A percentile compares a stretch with the other conserved stretches of the same genome.
phyloP scores from a whole-genome alignment of 1,140 invertebrate species.

The Drosophila mojavensis region DNA sequence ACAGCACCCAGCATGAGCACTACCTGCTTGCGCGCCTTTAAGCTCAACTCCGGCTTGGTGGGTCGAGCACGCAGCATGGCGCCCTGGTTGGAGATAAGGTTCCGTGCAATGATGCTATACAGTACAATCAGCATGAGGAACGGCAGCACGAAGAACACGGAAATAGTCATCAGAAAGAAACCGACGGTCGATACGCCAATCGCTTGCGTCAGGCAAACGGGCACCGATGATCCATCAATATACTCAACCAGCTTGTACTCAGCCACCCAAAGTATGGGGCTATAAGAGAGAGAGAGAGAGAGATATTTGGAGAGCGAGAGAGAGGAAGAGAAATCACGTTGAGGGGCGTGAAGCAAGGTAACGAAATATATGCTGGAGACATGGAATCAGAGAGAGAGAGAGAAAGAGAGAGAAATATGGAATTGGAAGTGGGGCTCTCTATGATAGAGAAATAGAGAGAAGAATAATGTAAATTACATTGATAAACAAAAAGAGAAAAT shows the following conservation, averaged over 20 bases:
- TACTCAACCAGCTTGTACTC: slow-evolving; percentile 89
- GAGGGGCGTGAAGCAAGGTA: slow-evolving; percentile 19
- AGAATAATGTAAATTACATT: background rate
- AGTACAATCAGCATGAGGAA: slow-evolving; percentile 91
- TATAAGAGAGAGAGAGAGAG: slow-evolving; percentile 74
- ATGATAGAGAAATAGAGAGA: background rate
- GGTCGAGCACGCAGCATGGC: slow-evolving; percentile 87
- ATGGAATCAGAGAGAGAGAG: slow-evolving; percentile 22
- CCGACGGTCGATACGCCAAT: slow-evolving; percentile 89
- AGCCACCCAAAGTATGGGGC: slow-evolving; percentile 91
- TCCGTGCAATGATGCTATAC: slow-evolving; percentile 92
- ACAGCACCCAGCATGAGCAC: slow-evolving; percentile 95
- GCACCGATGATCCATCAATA: slow-evolving; percentile 88
- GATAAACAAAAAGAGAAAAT: no score
- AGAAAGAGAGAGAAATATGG: background rate
- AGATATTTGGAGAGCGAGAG: slow-evolving; percentile 31
- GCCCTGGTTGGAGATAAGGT: slow-evolving; percentile 91
- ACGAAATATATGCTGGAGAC: slow-evolving; percentile 7
- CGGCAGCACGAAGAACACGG: slow-evolving; percentile 93
- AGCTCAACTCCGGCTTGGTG: slow-evolving; percentile 84
- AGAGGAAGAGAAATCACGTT: slow-evolving; percentile 48
- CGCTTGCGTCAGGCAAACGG: slow-evolving; percentile 90
- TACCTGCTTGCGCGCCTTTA: slow-evolving; percentile 90
- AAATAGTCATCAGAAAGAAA: slow-evolving; percentile 92
- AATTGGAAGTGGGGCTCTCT: background rate